Base-by-base conservation (phyloP, 2,113 vertebrate genomes). In the Candoia aspera region DNA sequence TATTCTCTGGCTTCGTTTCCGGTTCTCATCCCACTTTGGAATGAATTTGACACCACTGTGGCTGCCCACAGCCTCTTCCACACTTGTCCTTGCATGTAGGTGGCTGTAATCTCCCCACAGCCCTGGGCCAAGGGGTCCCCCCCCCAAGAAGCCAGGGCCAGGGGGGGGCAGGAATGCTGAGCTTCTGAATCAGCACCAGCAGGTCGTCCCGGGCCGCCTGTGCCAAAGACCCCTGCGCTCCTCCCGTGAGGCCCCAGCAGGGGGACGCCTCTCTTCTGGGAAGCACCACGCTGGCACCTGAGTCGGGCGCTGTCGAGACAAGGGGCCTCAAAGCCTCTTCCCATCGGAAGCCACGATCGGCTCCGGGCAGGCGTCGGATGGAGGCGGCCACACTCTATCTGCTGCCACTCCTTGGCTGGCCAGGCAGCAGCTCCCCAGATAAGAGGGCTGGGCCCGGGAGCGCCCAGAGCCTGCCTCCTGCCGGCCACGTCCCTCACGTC, bases 271-370 rank as follows among this genome's bases (percentile, higher is more conserved):
- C 37, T 49, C 37, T 24, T 10, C 9, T 13, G 26, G 62, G 29
- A n/a, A 2, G 62, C 29, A 12, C 29, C 29, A 5, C 13, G 3
- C 62, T 15, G 29, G 11, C 26, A 13, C 2, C 0, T 2, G 58
- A 26, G 58, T 8, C 19, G 24, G 24, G 8, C 6, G 23, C 24
- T 64, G 60, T 24, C 12, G 11, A 29, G 11, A 12, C 4, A 49
- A 49, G 49, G 49, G 29, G 37, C 33, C n/a, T 46, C 73, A 33
- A 12, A 11, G 21, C 10, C 83, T 84, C 9, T 84, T 46, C 83
- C 83, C 21, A 1, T 3, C 26, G 0, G 49, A 6, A 29, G 53
- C 49, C 26, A 24, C 3, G 10, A 60, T 46, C 55, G 26, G 33
- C n/a, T 46, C 57, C 58, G 33, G 23, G 33, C 86, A 24, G 33